Evolutionary conservation across 2,888 invertebrate species (phyloP).

Genomic region (Phyllotreta striolata): DNA sequence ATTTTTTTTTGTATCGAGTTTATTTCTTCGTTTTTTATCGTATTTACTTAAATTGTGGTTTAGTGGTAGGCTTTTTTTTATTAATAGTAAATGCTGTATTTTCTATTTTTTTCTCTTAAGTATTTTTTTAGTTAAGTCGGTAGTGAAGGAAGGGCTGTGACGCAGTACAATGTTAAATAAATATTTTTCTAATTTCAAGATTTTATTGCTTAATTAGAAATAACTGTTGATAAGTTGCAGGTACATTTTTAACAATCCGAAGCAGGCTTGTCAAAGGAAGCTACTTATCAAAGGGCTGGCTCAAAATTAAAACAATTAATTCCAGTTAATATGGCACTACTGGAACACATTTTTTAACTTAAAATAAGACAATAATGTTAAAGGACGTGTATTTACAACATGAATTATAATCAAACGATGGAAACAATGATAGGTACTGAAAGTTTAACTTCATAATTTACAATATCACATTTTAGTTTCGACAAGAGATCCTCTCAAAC

Average conservation of each 20-base stretch:
- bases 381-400: too few relatives aligned
- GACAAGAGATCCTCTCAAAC: too few relatives aligned
- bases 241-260: not conserved
- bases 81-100: not conserved
- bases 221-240: not conserved
- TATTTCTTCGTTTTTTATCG: not conserved
- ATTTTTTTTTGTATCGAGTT: conserved; percentile 1
- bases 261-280: too few relatives aligned
- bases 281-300: too few relatives aligned
- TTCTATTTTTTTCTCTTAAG: not conserved
- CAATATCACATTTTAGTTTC: too few relatives aligned
- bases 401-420: too few relatives aligned
- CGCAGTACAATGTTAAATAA: conserved; percentile 16
- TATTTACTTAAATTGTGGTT: not conserved
- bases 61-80: not conserved
- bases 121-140: conserved; percentile 8
- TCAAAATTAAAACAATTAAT: too few relatives aligned
- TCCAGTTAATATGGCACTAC: too few relatives aligned
- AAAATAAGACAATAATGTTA: too few relatives aligned
- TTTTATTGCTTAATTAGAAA: not conserved
- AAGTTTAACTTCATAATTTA: too few relatives aligned
- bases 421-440: too few relatives aligned
- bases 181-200: conserved; percentile 8
- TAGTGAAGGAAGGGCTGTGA: conserved; percentile 19
- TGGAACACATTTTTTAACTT: too few relatives aligned